A percentile compares a stretch with the other conserved stretches of the same genome.
phyloP scores from a whole-genome alignment of 2,888 invertebrate species.

The Amaurobius ferox region DNA sequence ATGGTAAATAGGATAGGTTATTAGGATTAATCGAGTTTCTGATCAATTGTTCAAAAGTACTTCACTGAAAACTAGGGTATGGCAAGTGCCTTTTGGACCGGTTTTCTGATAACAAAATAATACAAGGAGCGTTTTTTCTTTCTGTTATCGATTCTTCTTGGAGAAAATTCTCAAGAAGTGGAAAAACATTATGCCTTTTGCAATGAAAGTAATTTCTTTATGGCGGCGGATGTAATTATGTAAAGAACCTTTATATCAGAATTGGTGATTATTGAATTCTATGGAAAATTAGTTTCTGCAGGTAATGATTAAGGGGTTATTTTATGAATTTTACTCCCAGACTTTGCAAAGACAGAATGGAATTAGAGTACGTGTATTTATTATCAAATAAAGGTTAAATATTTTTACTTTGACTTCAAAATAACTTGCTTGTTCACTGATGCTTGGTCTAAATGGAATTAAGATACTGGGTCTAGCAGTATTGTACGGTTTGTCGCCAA shows the following conservation, averaged over 20 bases:
- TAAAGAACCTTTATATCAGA: not conserved
- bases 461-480: too few relatives aligned
- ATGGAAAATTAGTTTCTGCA: not conserved
- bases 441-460: too few relatives aligned
- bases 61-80: not conserved
- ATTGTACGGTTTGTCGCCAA: too few relatives aligned
- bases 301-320: not conserved
- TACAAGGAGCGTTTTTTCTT: not conserved
- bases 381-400: too few relatives aligned
- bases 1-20: not conserved
- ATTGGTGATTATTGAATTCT: not conserved
- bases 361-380: too few relatives aligned
- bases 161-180: not conserved
- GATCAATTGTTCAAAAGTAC: not conserved
- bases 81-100: not conserved
- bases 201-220: not conserved
- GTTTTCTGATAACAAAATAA: not conserved
- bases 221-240: not conserved
- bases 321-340: too few relatives aligned
- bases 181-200: not conserved
- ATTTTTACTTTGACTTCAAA: too few relatives aligned
- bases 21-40: constrained; percentile 1
- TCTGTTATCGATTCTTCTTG: too few relatives aligned
- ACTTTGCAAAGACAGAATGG: too few relatives aligned
- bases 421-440: too few relatives aligned